Evolutionary conservation across 2,888 invertebrate species (phyloP).

Genomic region (Hemithea aestivaria): DNA sequence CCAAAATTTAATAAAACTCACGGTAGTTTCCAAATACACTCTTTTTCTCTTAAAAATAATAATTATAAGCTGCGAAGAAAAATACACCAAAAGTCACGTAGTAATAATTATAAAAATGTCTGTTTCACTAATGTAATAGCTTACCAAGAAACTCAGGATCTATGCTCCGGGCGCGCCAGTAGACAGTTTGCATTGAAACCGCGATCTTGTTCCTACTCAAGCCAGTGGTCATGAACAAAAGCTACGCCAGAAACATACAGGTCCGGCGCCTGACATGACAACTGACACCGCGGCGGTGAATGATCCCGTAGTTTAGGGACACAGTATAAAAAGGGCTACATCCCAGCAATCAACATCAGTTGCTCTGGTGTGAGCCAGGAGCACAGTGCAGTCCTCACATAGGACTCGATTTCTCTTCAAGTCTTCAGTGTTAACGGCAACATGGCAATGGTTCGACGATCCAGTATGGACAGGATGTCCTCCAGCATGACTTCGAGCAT

Average conservation of each 20-base stretch:
- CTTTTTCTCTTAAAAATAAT: no score
- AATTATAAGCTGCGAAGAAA: no score
- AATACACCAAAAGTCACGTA: no score
- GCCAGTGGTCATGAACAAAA: conserved; percentile 63
- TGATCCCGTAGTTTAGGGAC: conserved; percentile 41
- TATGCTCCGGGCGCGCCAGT: no score
- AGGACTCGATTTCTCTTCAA: conserved; percentile 35
- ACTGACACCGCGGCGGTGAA: conserved; percentile 62
- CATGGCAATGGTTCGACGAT: conserved; percentile 65
- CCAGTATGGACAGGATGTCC: conserved; percentile 75
- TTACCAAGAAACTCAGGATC: no score
- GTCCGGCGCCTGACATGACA: conserved; percentile 56
- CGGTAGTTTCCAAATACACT: no score
- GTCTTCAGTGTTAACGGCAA: conserved; percentile 35
- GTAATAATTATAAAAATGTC: no score
- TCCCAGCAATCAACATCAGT: conserved; percentile 48
- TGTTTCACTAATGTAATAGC: no score
- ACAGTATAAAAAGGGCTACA: conserved; percentile 53
- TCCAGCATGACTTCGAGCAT: conserved; percentile 75
- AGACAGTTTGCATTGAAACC: conserved; percentile 16
- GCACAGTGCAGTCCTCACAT: conserved; percentile 54
- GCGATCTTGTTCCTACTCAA: conserved; percentile 46
- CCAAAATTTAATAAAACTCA: no score
- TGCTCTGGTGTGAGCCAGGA: conserved; percentile 68
- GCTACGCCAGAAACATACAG: conserved; percentile 44